These are phyloP conservation scores for Nomada lathburiana DNA, from an alignment of 2,888 invertebrate species.

Conservation along the genomic window DNA sequence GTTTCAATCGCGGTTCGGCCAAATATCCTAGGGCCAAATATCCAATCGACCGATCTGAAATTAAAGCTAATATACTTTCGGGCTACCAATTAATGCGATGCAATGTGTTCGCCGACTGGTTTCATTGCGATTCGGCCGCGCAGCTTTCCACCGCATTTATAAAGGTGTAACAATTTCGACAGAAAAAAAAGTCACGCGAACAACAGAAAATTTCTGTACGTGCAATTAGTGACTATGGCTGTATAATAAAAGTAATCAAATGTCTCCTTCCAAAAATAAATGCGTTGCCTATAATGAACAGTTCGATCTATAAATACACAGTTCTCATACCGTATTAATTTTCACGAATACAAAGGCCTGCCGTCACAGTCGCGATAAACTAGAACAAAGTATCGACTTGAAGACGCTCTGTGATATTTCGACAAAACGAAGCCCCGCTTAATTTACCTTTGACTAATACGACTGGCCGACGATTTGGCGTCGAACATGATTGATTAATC, in stretches of 20 bases:
- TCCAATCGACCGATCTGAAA: not conserved
- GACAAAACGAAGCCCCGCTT: conserved; percentile 13
- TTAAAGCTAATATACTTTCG: not conserved
- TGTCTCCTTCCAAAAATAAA: no score
- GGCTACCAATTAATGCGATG: not conserved
- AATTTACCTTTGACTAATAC: conserved; percentile 36
- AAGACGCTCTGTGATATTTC: not conserved
- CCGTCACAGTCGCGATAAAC: no score
- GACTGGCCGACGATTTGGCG: conserved; percentile 41
- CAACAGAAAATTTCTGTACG: no score
- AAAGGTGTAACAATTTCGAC: no score
- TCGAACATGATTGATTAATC: conserved; percentile 60
- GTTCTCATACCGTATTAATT: no score
- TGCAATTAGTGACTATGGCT: no score
- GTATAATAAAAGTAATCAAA: no score
- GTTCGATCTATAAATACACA: no score
- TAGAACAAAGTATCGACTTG: not conserved
- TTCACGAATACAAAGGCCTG: no score
- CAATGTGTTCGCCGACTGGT: not conserved
- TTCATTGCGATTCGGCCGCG: not conserved
- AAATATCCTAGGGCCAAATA: not conserved
- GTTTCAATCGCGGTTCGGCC: conserved; percentile 2
- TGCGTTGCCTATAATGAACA: no score
- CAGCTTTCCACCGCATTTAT: no score
- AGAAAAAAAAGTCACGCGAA: no score